phyloP scores from a whole-genome alignment of 2,797 vertebrate genomes.

The Thripadectes ignobilis region DNA sequence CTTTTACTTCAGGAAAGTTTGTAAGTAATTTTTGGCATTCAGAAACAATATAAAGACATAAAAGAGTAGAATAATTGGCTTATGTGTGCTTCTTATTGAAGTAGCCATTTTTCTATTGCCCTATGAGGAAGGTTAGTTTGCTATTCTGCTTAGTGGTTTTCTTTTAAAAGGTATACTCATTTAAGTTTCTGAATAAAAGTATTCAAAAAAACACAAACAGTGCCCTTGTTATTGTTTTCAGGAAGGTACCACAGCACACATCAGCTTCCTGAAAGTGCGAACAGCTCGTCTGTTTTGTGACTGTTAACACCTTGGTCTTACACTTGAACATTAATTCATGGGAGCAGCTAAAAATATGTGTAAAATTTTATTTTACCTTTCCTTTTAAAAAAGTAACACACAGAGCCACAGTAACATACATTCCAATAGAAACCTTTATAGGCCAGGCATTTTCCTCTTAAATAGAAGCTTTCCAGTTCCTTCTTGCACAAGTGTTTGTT shows the following conservation, averaged over 20 bases:
- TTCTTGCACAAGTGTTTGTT: not conserved
- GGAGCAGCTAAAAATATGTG: not conserved
- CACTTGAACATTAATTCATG: not conserved
- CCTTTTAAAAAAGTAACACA: not conserved
- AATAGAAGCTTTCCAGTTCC: not conserved
- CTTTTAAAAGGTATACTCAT: not conserved
- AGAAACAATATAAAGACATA: not conserved
- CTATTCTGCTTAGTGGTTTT: not conserved
- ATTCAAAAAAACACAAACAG: not conserved
- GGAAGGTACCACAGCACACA: not conserved
- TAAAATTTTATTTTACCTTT: conserved; percentile 30
- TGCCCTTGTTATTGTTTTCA: not conserved
- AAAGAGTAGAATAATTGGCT: not conserved
- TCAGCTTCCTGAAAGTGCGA: not conserved
- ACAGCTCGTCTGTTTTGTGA: not conserved
- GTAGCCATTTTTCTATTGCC: not conserved
- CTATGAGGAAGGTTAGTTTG: not conserved
- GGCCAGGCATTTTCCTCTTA: not conserved
- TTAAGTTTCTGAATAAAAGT: not conserved
- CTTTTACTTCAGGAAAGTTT: not conserved
- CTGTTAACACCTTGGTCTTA: not conserved
- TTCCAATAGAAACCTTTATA: not conserved
- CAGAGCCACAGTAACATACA: not conserved
- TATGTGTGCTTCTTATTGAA: not conserved
- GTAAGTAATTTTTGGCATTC: conserved; percentile 15